Conservation (phyloP, 2,113 vertebrate genomes). For the Anguilla rostrata region DNA sequence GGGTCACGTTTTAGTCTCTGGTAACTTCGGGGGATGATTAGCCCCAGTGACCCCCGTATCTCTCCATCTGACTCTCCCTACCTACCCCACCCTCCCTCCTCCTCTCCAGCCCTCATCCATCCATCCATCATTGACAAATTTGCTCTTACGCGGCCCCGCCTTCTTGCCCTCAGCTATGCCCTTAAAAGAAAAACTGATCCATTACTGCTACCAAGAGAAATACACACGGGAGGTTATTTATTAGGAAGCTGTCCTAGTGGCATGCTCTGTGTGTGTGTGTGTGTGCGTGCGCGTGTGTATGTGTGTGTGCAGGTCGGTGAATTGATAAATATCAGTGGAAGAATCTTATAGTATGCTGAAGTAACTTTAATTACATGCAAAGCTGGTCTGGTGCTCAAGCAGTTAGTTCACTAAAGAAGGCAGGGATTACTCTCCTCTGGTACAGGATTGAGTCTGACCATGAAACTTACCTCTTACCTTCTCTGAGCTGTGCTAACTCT, state of each 20-base stretch:
- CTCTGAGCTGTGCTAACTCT: no score
- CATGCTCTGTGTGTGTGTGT: no score
- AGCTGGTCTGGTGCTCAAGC: no score
- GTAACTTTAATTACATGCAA: no score
- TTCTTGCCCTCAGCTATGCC: not conserved
- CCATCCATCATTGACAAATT: not conserved
- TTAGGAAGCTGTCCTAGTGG: not conserved
- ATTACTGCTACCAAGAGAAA: not conserved
- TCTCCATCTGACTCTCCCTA: not conserved
- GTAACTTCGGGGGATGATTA: not conserved
- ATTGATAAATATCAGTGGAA: no score
- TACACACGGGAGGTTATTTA: not conserved
- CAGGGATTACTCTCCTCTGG: no score
- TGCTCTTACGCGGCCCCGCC: not conserved
- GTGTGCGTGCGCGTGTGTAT: no score
- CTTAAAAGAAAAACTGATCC: not conserved
- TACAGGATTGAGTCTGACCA: no score
- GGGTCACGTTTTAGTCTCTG: not conserved
- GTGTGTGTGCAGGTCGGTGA: no score
- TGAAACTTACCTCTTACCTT: no score
- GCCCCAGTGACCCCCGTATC: not conserved
- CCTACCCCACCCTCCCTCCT: not conserved
- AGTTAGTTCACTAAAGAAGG: no score
- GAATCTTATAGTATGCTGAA: no score
- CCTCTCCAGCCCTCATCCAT: not conserved